Conservation (phyloP, 2,888 invertebrate species). For the Kryphioiulus occultus region DNA sequence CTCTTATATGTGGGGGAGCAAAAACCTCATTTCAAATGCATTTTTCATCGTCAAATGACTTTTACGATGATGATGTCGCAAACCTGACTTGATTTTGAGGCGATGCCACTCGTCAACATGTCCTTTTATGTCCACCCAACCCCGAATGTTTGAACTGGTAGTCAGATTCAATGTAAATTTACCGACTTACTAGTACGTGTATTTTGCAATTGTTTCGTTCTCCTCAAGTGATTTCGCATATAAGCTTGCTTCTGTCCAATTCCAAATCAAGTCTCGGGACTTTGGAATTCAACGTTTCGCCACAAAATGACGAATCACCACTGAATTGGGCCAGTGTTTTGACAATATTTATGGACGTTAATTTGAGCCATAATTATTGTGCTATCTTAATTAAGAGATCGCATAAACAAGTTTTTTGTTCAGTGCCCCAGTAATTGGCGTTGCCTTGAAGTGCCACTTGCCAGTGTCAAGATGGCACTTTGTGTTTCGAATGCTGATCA, state of each 20-base stretch:
- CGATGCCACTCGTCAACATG: background rate
- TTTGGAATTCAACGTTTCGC: too few species aligned
- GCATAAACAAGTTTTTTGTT: background rate
- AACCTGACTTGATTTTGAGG: background rate
- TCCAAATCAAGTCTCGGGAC: background rate
- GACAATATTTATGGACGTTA: background rate
- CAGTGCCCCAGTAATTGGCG: background rate
- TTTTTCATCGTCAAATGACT: background rate
- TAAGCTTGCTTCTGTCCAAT: too few species aligned
- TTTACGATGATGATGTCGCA: background rate
- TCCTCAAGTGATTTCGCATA: too few species aligned
- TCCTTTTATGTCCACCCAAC: background rate
- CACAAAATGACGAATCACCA: background rate
- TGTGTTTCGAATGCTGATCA: background rate
- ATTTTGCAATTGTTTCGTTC: too few species aligned
- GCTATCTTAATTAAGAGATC: background rate
- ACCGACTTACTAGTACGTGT: too few species aligned
- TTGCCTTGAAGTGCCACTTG: background rate
- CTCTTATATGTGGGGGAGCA: background rate
- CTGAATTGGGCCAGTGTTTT: background rate
- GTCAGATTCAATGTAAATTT: background rate
- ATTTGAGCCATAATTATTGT: background rate
- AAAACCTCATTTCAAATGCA: background rate
- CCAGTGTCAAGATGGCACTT: constrained; percentile 2
- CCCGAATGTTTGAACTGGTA: background rate